A percentile compares a stretch with the other conserved stretches of the same genome.
phyloP scores from a whole-genome alignment of 53 echinoderm and acorn worm species.

The Holothuria leucospilota region DNA sequence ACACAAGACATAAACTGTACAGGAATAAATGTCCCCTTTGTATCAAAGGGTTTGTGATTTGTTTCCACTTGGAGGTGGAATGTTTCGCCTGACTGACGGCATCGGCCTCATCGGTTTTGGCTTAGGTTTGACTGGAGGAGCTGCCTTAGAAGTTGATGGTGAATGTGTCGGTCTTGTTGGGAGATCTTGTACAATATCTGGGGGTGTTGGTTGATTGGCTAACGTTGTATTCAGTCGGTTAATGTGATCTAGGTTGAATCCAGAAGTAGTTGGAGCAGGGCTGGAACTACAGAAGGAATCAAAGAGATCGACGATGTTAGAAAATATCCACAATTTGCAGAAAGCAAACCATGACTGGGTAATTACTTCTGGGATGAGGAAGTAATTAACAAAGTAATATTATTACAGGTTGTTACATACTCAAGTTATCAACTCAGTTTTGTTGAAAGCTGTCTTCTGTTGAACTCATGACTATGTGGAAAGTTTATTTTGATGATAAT shows the following conservation, averaged over 20 bases:
- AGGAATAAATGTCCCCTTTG: too few relatives aligned
- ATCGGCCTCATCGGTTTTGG: constrained; percentile 61
- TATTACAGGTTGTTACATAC: too few relatives aligned
- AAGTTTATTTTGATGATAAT: too few relatives aligned
- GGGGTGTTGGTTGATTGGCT: constrained; percentile 19
- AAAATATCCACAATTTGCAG: too few relatives aligned
- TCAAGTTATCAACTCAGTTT: too few relatives aligned
- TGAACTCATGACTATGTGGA: too few relatives aligned
- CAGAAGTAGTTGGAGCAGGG: constrained; percentile 11
- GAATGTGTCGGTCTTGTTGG: constrained; percentile 6
- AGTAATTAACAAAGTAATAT: too few relatives aligned
- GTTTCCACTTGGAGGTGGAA: constrained; percentile 20
- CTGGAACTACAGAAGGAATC: neutral
- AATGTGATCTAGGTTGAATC: neutral
- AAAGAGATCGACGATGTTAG: neutral
- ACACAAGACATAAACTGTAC: too few relatives aligned
- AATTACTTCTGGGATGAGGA: too few relatives aligned
- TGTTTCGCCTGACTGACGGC: constrained; percentile 46
- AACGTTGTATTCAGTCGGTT: constrained; percentile 3
- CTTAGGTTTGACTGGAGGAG: constrained; percentile 42
- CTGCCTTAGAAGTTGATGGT: neutral
- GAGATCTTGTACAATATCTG: constrained; percentile 37
- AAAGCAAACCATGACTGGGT: too few relatives aligned
- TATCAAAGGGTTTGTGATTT: constrained; percentile 56
- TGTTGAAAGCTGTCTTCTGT: too few relatives aligned